These are phyloP conservation scores for Tetragonula carbonaria DNA, from an alignment of 2,888 invertebrate genomes.

Conservation along the genomic window DNA sequence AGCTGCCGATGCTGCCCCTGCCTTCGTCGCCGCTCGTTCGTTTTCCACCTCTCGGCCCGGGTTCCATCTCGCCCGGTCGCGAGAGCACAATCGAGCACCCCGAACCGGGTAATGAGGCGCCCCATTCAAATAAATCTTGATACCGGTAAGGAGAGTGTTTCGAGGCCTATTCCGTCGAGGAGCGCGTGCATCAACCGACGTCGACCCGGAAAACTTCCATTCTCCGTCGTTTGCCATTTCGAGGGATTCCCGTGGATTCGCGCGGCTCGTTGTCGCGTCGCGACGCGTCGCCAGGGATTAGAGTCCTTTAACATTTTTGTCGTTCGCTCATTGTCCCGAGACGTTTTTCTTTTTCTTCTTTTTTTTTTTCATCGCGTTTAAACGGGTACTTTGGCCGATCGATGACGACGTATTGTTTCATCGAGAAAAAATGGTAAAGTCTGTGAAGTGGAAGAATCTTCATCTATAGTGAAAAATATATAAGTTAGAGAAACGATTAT, in stretches of 20 bases:
- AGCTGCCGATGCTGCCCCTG: constrained; percentile 37
- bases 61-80: constrained; percentile 70
- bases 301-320: not conserved
- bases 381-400: not conserved
- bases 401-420: not conserved
- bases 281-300: not conserved
- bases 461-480: too few relatives aligned
- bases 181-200: constrained; percentile 54
- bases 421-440: not conserved
- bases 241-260: not conserved
- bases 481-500: not conserved
- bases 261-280: not conserved
- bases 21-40: constrained; percentile 57
- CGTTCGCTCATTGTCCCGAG: not conserved
- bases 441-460: too few relatives aligned
- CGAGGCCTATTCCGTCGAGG: constrained; percentile 78
- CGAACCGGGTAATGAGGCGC: constrained; percentile 82
- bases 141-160: constrained; percentile 78
- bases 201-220: constrained; percentile 57
- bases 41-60: too few relatives aligned
- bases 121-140: constrained; percentile 83
- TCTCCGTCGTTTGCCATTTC: constrained; percentile 22
- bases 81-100: constrained; percentile 76
- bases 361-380: not conserved
- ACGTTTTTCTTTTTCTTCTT: too few relatives aligned